Percentiles rank a stretch among this genome's conserved stretches.
These are phyloP conservation scores for Drosophila falleni DNA, from an alignment of 2,888 invertebrate species.

Conservation along the genomic window DNA sequence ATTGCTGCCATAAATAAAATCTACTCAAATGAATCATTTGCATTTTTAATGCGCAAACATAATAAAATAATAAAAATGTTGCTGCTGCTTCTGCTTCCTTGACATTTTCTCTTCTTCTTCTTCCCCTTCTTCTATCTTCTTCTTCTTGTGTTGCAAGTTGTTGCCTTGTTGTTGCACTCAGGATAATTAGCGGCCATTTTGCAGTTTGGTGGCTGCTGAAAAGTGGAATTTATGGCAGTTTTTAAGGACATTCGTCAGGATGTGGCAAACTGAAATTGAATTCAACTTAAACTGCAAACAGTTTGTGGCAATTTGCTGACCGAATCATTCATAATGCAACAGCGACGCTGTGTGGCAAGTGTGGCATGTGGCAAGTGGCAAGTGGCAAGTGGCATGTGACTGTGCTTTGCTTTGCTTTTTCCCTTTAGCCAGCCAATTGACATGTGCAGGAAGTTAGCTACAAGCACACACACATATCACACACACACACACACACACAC, in stretches of 20 bases:
- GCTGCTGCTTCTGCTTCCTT: not conserved
- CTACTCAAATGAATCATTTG: conserved; percentile 65
- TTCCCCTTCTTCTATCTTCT: not conserved
- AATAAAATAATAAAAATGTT: conserved; percentile 15
- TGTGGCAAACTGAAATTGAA: conserved; percentile 58
- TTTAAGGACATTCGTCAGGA: conserved; percentile 66
- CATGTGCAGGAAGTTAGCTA: conserved; percentile 55
- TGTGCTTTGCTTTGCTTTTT: conserved; percentile 17
- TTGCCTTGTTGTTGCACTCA: conserved; percentile 49
- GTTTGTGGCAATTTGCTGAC: conserved; percentile 67
- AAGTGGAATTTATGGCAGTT: conserved; percentile 62
- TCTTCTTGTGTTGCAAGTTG: not conserved
- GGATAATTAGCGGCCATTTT: conserved; percentile 71
- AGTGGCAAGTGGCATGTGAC: conserved; percentile 16
- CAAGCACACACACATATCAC: too few species aligned
- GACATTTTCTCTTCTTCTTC: not conserved
- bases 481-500: too few species aligned
- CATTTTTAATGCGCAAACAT: conserved; percentile 71
- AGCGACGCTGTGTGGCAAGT: conserved; percentile 49
- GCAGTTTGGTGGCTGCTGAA: conserved; percentile 30
- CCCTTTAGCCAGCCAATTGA: conserved; percentile 66
- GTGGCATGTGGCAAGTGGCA: conserved; percentile 56
- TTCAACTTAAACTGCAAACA: conserved; percentile 69
- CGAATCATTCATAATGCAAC: conserved; percentile 77
- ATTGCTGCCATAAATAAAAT: conserved; percentile 41